These are phyloP conservation scores for Corbicula japonica DNA, from an alignment of 2,888 invertebrate species.

Conservation along the genomic window DNA sequence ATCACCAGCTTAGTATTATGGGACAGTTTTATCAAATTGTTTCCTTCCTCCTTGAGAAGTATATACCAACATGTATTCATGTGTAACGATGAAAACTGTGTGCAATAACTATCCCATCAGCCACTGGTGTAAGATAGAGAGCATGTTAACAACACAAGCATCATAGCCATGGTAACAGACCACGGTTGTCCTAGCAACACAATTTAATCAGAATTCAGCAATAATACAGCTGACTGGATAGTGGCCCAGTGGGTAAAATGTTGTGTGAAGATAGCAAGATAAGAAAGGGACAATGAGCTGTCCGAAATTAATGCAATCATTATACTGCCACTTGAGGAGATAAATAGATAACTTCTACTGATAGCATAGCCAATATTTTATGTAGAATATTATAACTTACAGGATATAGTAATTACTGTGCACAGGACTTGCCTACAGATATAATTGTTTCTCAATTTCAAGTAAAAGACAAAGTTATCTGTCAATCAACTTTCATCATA, in stretches of 20 bases:
- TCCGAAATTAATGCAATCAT: slow-evolving; percentile 39
- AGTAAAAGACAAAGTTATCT: no score
- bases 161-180: slow-evolving; percentile 75
- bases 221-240: slow-evolving; percentile 46
- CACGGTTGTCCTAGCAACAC: slow-evolving; percentile 74
- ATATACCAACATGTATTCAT: slow-evolving; percentile 27
- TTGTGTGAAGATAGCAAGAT: slow-evolving; percentile 27
- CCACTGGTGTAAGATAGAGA: slow-evolving; percentile 54
- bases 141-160: slow-evolving; percentile 70
- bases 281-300: slow-evolving; percentile 33
- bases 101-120: slow-evolving; percentile 60
- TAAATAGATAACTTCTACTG: slow-evolving; percentile 36
- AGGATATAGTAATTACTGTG: no score
- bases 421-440: no score
- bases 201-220: slow-evolving; percentile 59
- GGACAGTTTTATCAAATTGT: slow-evolving; percentile 57
- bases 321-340: slow-evolving; percentile 27
- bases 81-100: slow-evolving; percentile 46
- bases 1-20: slow-evolving; percentile 68
- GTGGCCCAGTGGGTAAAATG: slow-evolving; percentile 51
- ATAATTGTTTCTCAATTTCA: no score
- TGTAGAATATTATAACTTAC: no score
- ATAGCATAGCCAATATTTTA: no score
- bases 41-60: slow-evolving; percentile 44
- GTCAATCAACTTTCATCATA: no score